Evolutionary conservation across 2,113 vertebrate species (phyloP).

Genomic region (Dicaeum eximium): DNA sequence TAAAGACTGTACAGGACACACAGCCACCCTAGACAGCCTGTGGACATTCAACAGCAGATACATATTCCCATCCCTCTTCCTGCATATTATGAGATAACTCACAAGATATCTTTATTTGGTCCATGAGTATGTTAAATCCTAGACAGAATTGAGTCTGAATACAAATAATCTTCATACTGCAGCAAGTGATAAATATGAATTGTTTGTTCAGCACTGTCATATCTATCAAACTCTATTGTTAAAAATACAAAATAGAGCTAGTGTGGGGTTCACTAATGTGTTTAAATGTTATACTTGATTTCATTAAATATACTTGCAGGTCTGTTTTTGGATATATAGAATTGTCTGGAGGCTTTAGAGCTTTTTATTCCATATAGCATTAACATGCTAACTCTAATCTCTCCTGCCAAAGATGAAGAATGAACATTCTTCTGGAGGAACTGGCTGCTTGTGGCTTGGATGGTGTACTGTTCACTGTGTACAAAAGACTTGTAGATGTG

Average conservation of each 20-base stretch:
- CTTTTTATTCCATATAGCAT: constrained; percentile 41
- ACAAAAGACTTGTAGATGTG: not conserved
- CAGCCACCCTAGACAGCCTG: not conserved
- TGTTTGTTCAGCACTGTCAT: not conserved
- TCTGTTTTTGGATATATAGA: not conserved
- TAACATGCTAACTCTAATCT: constrained; percentile 56
- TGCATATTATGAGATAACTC: constrained; percentile 50
- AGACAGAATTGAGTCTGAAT: constrained; percentile 30
- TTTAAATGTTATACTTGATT: constrained; percentile 19
- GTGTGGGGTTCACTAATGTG: not conserved
- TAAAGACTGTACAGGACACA: not conserved
- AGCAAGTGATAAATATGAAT: constrained; percentile 45
- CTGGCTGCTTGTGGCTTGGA: not conserved
- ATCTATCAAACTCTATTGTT: constrained; percentile 53
- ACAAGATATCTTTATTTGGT: constrained; percentile 56
- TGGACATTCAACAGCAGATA: constrained; percentile 15
- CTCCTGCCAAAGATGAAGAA: constrained; percentile 11
- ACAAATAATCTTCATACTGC: constrained; percentile 52
- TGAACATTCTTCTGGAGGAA: not conserved
- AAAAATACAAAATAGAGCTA: constrained; percentile 20
- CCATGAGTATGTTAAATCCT: constrained; percentile 43
- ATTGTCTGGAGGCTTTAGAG: constrained; percentile 29
- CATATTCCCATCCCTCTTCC: not conserved
- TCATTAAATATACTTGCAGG: not conserved
- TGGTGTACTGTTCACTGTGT: not conserved